These are phyloP conservation scores for Panorpa germanica DNA, from an alignment of 2,888 invertebrate species.

Conservation along the genomic window DNA sequence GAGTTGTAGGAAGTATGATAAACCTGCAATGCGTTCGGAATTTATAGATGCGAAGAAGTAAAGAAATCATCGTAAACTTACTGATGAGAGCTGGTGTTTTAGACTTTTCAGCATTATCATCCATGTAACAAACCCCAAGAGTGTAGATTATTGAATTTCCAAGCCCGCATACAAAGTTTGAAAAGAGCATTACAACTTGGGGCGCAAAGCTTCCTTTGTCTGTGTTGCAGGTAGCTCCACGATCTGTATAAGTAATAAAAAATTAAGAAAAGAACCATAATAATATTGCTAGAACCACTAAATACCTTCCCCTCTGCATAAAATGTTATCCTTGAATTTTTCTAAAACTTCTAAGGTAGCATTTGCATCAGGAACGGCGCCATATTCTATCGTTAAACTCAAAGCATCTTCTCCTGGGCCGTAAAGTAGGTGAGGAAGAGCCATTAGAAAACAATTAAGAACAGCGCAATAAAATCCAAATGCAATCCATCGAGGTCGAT, in stretches of 20 bases:
- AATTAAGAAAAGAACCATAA: conserved; percentile 10
- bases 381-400: conserved; percentile 30
- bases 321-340: conserved; percentile 23
- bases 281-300: too few relatives aligned
- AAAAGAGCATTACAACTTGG: conserved; percentile 39
- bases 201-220: conserved; percentile 39
- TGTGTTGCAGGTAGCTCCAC: conserved; percentile 22
- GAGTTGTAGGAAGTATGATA: conserved; percentile 46
- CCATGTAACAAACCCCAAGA: conserved; percentile 52
- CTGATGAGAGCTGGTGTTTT: conserved; percentile 52
- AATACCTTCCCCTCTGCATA: conserved; percentile 27
- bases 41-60: neutral
- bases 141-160: conserved; percentile 50
- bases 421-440: conserved; percentile 37
- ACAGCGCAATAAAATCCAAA: conserved; percentile 28
- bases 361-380: conserved; percentile 19
- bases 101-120: conserved; percentile 55
- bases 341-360: conserved; percentile 19
- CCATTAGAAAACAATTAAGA: conserved; percentile 35
- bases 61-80: conserved; percentile 20
- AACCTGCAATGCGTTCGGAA: conserved; percentile 25
- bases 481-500: conserved; percentile 43
- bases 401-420: conserved; percentile 37
- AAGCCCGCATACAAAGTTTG: conserved; percentile 50
- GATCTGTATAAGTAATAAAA: conserved; percentile 14